Conservation (phyloP, 2,888 invertebrate species). For the Siphlonurus alternatus region DNA sequence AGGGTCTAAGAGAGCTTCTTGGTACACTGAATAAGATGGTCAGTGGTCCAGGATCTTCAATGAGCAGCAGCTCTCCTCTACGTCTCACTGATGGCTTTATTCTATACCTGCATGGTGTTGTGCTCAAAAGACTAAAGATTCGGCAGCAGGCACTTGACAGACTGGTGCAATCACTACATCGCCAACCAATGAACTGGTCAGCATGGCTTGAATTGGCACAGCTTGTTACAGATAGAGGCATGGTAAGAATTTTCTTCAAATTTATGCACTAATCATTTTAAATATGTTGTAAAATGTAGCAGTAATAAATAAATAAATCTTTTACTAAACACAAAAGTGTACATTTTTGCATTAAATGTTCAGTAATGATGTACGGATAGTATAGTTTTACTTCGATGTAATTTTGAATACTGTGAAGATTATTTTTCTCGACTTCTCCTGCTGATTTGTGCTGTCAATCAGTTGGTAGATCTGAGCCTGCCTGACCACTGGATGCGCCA, state of each 20-base stretch:
- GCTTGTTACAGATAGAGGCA: conserved; percentile 66
- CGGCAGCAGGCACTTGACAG: conserved; percentile 59
- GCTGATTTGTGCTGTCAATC: no score
- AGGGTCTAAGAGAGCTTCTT: conserved; percentile 32
- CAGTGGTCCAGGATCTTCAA: not conserved
- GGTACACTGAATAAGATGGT: not conserved
- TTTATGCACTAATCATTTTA: not conserved
- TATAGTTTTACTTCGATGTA: no score
- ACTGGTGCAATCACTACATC: conserved; percentile 58
- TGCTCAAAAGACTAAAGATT: conserved; percentile 73
- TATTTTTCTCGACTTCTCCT: no score
- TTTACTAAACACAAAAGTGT: not conserved
- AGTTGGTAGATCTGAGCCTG: conserved; percentile 28
- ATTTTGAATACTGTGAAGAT: no score
- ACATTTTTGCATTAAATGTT: conserved; percentile 8
- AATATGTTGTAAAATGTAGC: not conserved
- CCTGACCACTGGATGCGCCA: conserved; percentile 91
- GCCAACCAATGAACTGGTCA: conserved; percentile 80
- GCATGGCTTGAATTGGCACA: conserved; percentile 87
- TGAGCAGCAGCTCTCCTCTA: conserved; percentile 13
- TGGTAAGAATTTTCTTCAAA: conserved; percentile 26
- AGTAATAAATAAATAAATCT: not conserved
- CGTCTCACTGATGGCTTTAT: conserved; percentile 70
- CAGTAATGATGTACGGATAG: no score
- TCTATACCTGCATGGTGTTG: conserved; percentile 77